Conservation (phyloP, 2,797 vertebrate species). For the Eidolon dupreanum region DNA sequence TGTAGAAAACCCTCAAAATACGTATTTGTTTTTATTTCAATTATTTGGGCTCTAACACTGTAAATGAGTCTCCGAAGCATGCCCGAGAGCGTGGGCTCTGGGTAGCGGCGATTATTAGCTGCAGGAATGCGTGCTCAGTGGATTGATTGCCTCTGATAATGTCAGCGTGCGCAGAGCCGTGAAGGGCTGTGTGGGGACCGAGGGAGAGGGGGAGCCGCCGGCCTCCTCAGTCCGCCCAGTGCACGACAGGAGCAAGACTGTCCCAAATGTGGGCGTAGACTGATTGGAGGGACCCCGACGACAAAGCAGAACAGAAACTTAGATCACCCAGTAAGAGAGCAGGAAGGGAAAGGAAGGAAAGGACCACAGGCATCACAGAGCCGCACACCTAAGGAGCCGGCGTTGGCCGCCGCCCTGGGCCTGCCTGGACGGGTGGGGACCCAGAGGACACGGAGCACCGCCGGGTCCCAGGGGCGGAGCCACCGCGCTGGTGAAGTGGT, state of each 20-base stretch:
- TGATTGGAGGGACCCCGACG: not conserved
- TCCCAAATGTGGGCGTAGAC: not conserved
- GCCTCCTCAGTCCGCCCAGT: not conserved
- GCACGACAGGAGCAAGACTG: not conserved
- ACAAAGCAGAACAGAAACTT: not conserved
- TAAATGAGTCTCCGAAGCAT: not conserved
- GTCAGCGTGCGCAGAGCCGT: not conserved
- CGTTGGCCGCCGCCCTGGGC: rapidly evolving
- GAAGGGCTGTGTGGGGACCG: not conserved
- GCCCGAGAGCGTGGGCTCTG: not conserved
- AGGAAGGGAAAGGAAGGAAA: not conserved
- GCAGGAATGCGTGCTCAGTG: too few species aligned
- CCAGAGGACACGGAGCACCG: rapidly evolving
- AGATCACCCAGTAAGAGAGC: not conserved
- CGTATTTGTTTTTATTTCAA: not conserved
- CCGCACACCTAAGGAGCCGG: rapidly evolving
- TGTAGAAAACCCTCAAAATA: not conserved
- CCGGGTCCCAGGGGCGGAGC: too few species aligned
- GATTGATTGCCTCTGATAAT: too few species aligned
- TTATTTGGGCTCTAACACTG: not conserved
- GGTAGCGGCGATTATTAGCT: not conserved
- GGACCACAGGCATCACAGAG: not conserved
- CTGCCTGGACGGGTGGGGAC: rapidly evolving
- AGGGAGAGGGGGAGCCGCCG: not conserved
- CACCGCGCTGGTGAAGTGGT: too few species aligned